Evolutionary conservation across 1,140 invertebrate genomes (phyloP), one percentile per base, ranked within the genome.

Genomic region (Nasonia vitripennis): DNA sequence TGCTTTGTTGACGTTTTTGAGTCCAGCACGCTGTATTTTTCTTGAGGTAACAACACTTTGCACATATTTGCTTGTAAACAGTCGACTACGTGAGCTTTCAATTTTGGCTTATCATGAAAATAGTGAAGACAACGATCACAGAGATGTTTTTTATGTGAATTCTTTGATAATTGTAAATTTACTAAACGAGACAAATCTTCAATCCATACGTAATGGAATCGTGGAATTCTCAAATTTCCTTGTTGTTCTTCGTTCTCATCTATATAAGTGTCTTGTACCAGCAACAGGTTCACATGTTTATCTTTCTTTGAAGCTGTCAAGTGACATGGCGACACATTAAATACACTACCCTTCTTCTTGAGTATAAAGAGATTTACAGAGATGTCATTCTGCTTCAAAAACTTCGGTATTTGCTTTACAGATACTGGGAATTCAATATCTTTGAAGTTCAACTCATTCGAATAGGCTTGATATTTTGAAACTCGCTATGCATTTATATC

Each of bases 281-380:
- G 12, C 2, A 80, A 17, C 2, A 70, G 17, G 20, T 80, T 67
- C 10, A 80, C 62, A 23, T 80, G 55, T 23, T 68, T 37, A 0
- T 41, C 62, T 45, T 80, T 34, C n/a, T 80, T 68, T n/a, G 14
- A 1, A n/a, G 78, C 6, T 27, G 71, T 82, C 68, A 86, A 31
- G 70, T 86, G 67, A 27, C 27, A 14, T 73, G 75, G 62, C 20
- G 20, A 27, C 1, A 82, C 67, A n/a, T 37, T 17, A 75, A 81
- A 45, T 14, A 2, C 62, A 41, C 6, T 23, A 68, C 23, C 20
- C 51, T 70, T 71, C 67, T 86, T 81, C 37, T 55, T 55, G 23
- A 82, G 62, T 34, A 68, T 87, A 67, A 83, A 89, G 2, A 89
- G 88, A 87, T 90, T 90, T 12, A 89, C 80, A 3, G 78, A 86